These are phyloP conservation scores for Sciurus niger DNA, from an alignment of 2,113 vertebrate genomes.

Conservation along the genomic window DNA sequence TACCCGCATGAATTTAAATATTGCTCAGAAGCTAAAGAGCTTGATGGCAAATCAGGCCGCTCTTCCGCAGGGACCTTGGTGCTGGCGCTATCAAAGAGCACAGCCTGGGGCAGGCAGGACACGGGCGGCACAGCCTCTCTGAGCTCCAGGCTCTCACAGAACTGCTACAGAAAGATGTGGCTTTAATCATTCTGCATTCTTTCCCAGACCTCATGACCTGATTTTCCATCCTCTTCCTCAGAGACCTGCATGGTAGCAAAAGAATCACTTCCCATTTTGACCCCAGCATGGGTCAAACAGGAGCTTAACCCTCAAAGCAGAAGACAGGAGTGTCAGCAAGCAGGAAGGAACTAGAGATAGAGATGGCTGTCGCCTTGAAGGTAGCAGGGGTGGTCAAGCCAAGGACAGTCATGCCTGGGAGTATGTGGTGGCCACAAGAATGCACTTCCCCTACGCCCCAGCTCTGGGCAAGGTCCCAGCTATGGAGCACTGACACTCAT, in stretches of 20 bases:
- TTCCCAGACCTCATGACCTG: slow-evolving; percentile 53
- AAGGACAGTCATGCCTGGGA: background rate
- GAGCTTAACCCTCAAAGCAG: background rate
- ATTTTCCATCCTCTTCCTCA: slow-evolving; percentile 46
- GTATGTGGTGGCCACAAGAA: background rate
- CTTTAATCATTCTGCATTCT: slow-evolving; percentile 65
- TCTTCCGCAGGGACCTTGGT: accelerated
- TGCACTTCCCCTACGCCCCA: background rate
- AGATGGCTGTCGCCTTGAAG: background rate
- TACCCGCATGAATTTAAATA: slow-evolving; percentile 72
- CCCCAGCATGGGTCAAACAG: background rate
- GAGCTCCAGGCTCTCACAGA: background rate
- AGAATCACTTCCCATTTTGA: background rate
- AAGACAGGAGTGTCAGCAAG: background rate
- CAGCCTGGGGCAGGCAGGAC: background rate
- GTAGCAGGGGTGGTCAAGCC: background rate
- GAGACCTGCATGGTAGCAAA: background rate
- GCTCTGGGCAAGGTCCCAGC: background rate
- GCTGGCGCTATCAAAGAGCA: background rate
- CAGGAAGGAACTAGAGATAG: background rate
- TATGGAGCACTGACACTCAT: background rate
- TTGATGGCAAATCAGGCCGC: background rate
- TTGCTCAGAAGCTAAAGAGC: slow-evolving; percentile 1
- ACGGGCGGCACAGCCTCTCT: background rate
- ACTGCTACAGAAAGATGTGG: background rate